Evolutionary conservation across 2,797 vertebrate genomes (phyloP).

Genomic region (Chrysocyon brachyurus): DNA sequence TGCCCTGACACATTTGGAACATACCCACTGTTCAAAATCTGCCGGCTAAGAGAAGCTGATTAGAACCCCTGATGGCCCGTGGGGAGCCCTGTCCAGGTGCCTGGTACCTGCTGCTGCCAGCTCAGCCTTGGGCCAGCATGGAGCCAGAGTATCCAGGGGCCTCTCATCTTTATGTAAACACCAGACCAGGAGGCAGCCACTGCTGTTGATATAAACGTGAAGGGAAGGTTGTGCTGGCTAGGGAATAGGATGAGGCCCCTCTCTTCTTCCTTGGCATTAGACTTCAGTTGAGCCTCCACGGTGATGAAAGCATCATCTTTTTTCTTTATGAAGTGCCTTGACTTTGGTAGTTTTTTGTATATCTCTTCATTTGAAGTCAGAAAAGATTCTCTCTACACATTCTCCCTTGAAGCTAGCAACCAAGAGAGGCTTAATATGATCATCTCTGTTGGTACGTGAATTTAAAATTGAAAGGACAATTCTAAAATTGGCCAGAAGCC

Average conservation of each 20-base stretch:
- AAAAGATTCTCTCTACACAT: neutral
- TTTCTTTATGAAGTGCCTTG: conserved; percentile 3
- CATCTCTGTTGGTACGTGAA: neutral
- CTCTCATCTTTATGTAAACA: conserved; percentile 54
- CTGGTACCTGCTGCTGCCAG: conserved; percentile 71
- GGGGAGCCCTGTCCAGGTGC: conserved; percentile 66
- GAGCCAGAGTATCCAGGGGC: neutral
- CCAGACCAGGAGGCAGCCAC: neutral
- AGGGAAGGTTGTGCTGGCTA: neutral
- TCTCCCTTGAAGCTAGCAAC: neutral
- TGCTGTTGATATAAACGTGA: conserved; percentile 15
- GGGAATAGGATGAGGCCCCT: neutral
- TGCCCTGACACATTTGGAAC: conserved; percentile 84
- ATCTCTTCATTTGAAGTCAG: conserved; percentile 21
- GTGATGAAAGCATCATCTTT: neutral
- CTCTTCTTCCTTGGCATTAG: neutral
- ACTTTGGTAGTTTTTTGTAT: neutral
- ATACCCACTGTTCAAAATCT: conserved; percentile 82
- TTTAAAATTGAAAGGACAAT: conserved; percentile 47
- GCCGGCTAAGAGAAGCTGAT: conserved; percentile 73
- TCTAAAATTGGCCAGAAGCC: neutral
- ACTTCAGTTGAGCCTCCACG: neutral
- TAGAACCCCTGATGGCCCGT: conserved; percentile 24
- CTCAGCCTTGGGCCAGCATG: conserved; percentile 55
- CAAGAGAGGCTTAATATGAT: conserved; percentile 31